Conservation (phyloP, 2,888 invertebrate species). For the Drosophila nigricruria region DNA sequence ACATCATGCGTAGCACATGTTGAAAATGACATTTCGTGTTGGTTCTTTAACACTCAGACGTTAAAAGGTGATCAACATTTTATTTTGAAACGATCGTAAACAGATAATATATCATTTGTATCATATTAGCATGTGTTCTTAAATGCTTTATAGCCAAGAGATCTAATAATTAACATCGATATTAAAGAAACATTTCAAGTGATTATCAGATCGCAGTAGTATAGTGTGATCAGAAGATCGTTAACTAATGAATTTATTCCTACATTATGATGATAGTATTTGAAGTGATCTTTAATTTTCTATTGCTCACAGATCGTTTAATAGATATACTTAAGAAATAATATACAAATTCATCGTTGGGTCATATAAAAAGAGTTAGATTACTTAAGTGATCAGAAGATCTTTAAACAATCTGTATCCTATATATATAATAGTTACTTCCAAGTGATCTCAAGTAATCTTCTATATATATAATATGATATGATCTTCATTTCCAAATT, state of each 20-base stretch:
- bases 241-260: not conserved
- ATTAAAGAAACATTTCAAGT: not conserved
- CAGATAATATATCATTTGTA: not conserved
- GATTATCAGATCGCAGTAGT: not conserved
- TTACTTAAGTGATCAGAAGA: not conserved
- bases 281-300: too few relatives aligned
- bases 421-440: too few relatives aligned
- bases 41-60: conserved; percentile 4
- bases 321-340: not conserved
- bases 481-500: not conserved
- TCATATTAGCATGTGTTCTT: conserved; percentile 6
- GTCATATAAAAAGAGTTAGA: not conserved
- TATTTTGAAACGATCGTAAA: not conserved
- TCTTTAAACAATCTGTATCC: too few relatives aligned
- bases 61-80: conserved; percentile 8
- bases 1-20: conserved; percentile 12
- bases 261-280: not conserved
- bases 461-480: not conserved
- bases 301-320: too few relatives aligned
- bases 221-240: not conserved
- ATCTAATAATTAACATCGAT: not conserved
- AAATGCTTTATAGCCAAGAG: not conserved
- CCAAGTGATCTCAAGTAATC: not conserved
- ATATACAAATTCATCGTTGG: not conserved
- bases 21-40: conserved; percentile 2